Conservation (phyloP, 2,113 vertebrate genomes). For the Trochalopteron elliotii region DNA sequence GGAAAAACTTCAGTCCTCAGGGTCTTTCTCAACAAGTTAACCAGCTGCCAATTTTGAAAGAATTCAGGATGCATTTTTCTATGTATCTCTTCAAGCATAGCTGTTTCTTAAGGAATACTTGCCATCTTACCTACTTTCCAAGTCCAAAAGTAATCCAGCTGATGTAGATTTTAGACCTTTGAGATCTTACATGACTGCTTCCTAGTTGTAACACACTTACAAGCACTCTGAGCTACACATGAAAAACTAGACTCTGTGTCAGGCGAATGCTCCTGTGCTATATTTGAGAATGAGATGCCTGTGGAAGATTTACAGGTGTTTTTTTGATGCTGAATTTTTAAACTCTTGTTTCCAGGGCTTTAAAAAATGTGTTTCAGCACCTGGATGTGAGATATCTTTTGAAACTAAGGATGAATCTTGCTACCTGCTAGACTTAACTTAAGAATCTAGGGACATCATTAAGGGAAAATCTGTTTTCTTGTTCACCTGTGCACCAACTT, state of each 20-base stretch:
- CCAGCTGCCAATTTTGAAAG: background rate
- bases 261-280: fast-evolving
- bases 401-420: slow-evolving; percentile 24
- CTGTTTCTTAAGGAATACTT: background rate
- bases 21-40: background rate
- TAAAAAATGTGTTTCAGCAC: slow-evolving; percentile 27
- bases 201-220: background rate
- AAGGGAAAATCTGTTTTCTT: slow-evolving; percentile 32
- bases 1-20: background rate
- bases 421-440: slow-evolving; percentile 23
- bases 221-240: background rate
- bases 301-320: slow-evolving; percentile 9
- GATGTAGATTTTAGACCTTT: background rate
- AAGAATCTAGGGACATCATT: slow-evolving; percentile 50
- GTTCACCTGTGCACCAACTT: slow-evolving; percentile 9
- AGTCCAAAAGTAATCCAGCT: slow-evolving; percentile 2
- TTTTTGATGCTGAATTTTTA: slow-evolving; percentile 43
- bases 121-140: background rate
- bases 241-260: background rate
- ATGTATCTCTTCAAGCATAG: background rate
- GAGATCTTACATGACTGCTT: background rate
- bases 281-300: slow-evolving; percentile 28
- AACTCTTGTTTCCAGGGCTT: slow-evolving; percentile 42
- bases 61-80: background rate
- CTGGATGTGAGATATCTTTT: slow-evolving; percentile 38